A percentile compares a stretch with the other conserved stretches of the same genome.
phyloP scores from a whole-genome alignment of 30 jellyfish, hydroid and myxozoan species.

The Aurelia sp. region DNA sequence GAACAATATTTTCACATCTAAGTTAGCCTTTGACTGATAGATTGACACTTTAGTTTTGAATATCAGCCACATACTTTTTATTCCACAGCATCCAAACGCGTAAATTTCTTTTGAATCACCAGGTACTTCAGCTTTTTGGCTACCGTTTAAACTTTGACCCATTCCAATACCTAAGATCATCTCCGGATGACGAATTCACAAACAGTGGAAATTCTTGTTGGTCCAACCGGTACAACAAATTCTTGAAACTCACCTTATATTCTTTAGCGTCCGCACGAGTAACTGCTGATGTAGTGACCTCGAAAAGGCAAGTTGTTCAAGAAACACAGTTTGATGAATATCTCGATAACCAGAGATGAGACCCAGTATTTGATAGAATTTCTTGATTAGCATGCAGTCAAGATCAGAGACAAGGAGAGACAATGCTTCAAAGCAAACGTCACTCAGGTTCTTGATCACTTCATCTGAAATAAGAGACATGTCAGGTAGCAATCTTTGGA shows the following conservation, averaged over 20 bases:
- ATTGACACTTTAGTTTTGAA: too few species aligned
- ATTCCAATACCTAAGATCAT: too few species aligned
- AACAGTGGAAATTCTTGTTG: too few species aligned
- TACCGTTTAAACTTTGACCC: too few species aligned
- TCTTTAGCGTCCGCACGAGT: slow-evolving; percentile 22
- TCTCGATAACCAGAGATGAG: slow-evolving; percentile 24
- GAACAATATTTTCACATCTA: too few species aligned
- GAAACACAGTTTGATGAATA: slow-evolving; percentile 8
- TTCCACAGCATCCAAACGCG: too few species aligned
- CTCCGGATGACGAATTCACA: too few species aligned
- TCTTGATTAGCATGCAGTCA: slow-evolving; percentile 57
- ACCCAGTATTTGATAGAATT: slow-evolving; percentile 13
- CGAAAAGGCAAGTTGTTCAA: slow-evolving; percentile 55
- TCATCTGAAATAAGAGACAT: not conserved
- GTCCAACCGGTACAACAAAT: too few species aligned
- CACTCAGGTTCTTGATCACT: not conserved
- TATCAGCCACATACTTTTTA: too few species aligned
- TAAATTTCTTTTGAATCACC: too few species aligned
- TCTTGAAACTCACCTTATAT: slow-evolving; percentile 22
- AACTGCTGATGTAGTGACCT: slow-evolving; percentile 46
- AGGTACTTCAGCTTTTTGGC: too few species aligned
- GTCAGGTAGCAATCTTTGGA: not conserved
- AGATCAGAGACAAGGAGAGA: slow-evolving; percentile 43
- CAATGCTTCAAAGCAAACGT: slow-evolving; percentile 43
- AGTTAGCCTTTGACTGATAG: too few species aligned